phyloP scores from a whole-genome alignment of 2,888 invertebrate genomes.

The Helicoverpa assulta region DNA sequence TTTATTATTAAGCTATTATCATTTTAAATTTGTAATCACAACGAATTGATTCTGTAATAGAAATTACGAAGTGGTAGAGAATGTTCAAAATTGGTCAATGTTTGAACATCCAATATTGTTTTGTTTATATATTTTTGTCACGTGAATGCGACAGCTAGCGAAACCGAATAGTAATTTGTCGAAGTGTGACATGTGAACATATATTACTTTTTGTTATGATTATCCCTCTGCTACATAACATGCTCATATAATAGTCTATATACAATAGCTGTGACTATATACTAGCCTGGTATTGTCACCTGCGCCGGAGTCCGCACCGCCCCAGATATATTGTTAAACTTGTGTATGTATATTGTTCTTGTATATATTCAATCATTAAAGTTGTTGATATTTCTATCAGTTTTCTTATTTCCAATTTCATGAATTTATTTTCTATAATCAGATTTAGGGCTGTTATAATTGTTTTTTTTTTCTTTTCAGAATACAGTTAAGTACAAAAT shows the following conservation, averaged over 20 bases:
- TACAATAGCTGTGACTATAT: conserved; percentile 25
- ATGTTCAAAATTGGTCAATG: conserved; percentile 30
- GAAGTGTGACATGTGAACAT: conserved; percentile 20
- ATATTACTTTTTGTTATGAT: conserved; percentile 34
- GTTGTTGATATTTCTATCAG: conserved; percentile 87
- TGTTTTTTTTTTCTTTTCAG: too few relatives aligned
- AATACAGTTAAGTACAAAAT: not conserved
- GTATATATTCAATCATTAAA: conserved; percentile 89
- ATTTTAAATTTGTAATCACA: conserved; percentile 59
- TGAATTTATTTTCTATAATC: not conserved
- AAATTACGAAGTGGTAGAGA: conserved; percentile 39
- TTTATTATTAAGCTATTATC: conserved; percentile 52
- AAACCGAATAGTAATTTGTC: conserved; percentile 51
- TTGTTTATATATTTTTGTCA: conserved; percentile 25
- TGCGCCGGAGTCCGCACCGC: conserved; percentile 58
- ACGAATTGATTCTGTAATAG: conserved; percentile 53
- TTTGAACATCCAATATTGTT: conserved; percentile 35
- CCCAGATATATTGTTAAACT: conserved; percentile 77
- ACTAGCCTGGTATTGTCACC: conserved; percentile 23
- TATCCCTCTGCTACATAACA: conserved; percentile 24
- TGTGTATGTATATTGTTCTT: conserved; percentile 86
- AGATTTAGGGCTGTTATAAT: too few relatives aligned
- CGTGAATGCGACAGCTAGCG: conserved; percentile 49
- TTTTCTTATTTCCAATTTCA: conserved; percentile 64
- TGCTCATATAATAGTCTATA: conserved; percentile 23